phyloP scores from a whole-genome alignment of 2,113 vertebrate genomes.

The Centropristis striata region DNA sequence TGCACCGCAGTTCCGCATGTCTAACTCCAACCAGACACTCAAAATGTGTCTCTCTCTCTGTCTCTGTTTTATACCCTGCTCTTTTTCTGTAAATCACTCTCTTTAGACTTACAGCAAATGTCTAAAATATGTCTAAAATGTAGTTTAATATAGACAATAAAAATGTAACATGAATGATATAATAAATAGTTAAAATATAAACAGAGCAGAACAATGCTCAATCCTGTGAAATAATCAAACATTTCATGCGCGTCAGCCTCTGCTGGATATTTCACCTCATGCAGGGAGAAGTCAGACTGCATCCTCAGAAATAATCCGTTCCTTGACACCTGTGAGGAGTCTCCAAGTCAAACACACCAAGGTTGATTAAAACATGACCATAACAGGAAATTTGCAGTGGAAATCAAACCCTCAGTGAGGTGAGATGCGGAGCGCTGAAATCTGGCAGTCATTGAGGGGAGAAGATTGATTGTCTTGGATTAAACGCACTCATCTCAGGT shows the following conservation, averaged over 20 bases:
- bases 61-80: constrained; percentile 6
- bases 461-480: constrained; percentile 66
- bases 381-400: constrained; percentile 66
- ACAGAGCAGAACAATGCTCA: neutral
- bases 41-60: constrained; percentile 25
- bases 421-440: constrained; percentile 42
- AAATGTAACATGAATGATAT: neutral
- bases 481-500: constrained; percentile 51
- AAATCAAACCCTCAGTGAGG: constrained; percentile 60
- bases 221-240: constrained; percentile 1
- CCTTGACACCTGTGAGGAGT: constrained; percentile 50
- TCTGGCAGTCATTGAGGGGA: constrained; percentile 62
- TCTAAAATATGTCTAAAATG: neutral
- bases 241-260: constrained; percentile 5
- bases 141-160: neutral
- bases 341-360: constrained; percentile 63
- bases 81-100: constrained; percentile 8
- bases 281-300: constrained; percentile 18
- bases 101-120: neutral
- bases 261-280: neutral
- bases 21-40: constrained; percentile 75
- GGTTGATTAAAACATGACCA: constrained; percentile 70
- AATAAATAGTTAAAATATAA: neutral
- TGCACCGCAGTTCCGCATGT: constrained; percentile 71
- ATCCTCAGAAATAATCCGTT: constrained; percentile 36